Conservation (phyloP, 2,888 invertebrate genomes). For the Drosophila flavopinicola region DNA sequence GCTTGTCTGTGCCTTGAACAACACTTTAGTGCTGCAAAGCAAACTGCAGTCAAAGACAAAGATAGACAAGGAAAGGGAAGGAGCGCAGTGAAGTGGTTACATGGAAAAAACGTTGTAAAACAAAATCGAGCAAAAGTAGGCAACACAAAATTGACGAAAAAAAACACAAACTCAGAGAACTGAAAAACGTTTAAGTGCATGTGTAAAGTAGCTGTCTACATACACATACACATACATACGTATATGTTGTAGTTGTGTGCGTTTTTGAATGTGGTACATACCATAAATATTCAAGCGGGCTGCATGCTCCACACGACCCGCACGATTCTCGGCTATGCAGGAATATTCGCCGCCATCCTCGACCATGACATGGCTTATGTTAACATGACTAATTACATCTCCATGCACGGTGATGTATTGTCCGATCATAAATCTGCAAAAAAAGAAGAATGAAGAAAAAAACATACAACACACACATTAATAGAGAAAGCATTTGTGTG, state of each 20-base stretch:
- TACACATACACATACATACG: conserved; percentile 21
- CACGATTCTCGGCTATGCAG: conserved; percentile 90
- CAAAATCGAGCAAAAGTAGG: conserved; percentile 72
- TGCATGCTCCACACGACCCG: conserved; percentile 90
- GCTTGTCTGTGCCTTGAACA: conserved; percentile 68
- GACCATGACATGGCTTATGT: conserved; percentile 91
- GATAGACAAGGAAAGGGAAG: conserved; percentile 28
- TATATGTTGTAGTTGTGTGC: conserved; percentile 10
- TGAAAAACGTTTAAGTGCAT: conserved; percentile 72
- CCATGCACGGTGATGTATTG: conserved; percentile 91
- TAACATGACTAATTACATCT: conserved; percentile 93
- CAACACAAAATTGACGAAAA: conserved; percentile 53
- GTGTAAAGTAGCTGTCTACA: conserved; percentile 67
- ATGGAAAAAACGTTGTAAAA: conserved; percentile 65
- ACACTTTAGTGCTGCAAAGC: conserved; percentile 67
- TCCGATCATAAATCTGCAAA: conserved; percentile 89
- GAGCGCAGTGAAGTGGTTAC: conserved; percentile 17
- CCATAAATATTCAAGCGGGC: conserved; percentile 92
- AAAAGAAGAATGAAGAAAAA: conserved; percentile 17
- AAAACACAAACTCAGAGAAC: conserved; percentile 34
- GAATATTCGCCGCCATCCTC: conserved; percentile 93
- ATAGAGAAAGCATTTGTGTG: conserved; percentile 55
- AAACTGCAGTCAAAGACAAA: conserved; percentile 60
- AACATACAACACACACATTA: conserved; percentile 45
- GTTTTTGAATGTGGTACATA: conserved; percentile 83